Base-by-base conservation (phyloP, 1,140 invertebrate species). In the Scaptomyza hsui region DNA sequence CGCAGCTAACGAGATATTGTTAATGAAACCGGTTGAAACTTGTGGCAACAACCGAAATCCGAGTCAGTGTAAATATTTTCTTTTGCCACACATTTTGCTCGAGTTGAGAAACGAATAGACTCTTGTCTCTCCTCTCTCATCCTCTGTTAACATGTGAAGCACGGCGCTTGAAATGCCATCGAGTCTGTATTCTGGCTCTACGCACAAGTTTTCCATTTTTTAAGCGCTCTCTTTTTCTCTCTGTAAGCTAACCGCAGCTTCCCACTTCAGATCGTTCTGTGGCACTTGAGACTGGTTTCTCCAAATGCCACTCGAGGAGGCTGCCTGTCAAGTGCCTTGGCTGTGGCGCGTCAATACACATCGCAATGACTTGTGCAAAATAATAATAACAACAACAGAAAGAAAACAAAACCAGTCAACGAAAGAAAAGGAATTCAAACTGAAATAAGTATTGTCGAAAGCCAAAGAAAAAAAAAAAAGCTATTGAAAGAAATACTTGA, bases 201-300 rank as follows among this genome's bases (percentile, higher is more conserved):
- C 56, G 63, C 75, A 75, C 19, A 21, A 19, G 41, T 32, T 35
- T 59, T 35, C n/a, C 4, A 15, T 45, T 41, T 16, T 32, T 51
- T 9, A 45, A 16, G 49, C 39, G 21, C 41, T 37, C 49, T 44
- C 12, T 45, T 4, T 18, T 15, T 18, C 57, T 21, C 19, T 21
- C 19, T 21, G 19, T 21, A 29, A 29, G 6, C 26, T 39, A 42
- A 29, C 72, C 64, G 37, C 75, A 64, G 29, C 72, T 68, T 44
- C 56, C 77, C 81, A 77, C 81, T 81, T 45, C 62, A 88, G 64
- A 63, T 61, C 65, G 52, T 86, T 81, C 73, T 88, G 85, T 81
- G 59, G 75, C 78, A 86, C 82, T 86, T 68, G 82, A 86, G 82
- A 86, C 82, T 86, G 82, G 82, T 86, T 86, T 72, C 82, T 78